These are phyloP conservation scores for Recurvirostra avosetta DNA, from an alignment of 2,113 vertebrate species.

Conservation along the genomic window DNA sequence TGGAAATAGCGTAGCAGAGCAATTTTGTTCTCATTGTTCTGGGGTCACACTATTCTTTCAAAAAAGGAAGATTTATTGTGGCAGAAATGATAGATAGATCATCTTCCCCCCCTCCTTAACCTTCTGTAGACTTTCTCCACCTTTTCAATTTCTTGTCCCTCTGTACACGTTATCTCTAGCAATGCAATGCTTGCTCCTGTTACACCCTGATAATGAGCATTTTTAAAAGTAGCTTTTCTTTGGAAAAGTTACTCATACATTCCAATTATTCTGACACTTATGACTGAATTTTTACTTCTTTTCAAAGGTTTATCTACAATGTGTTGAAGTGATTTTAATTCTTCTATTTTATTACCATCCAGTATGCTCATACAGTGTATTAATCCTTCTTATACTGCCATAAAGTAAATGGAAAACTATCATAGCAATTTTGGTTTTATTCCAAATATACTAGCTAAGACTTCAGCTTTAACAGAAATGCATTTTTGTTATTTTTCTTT, in stretches of 20 bases:
- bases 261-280: slow-evolving; percentile 61
- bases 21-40: slow-evolving; percentile 4
- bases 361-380: slow-evolving; percentile 24
- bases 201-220: slow-evolving; percentile 46
- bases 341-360: slow-evolving; percentile 60
- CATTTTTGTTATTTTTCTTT: slow-evolving; percentile 58
- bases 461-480: slow-evolving; percentile 41
- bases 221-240: slow-evolving; percentile 27
- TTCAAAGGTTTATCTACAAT: slow-evolving; percentile 67
- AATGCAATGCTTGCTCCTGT: slow-evolving; percentile 42
- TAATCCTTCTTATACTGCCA: slow-evolving; percentile 71
- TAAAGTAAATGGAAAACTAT: slow-evolving; percentile 65
- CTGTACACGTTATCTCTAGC: slow-evolving; percentile 32
- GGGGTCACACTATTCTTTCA: neutral
- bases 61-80: neutral
- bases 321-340: slow-evolving; percentile 70
- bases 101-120: neutral
- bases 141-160: slow-evolving; percentile 22
- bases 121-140: neutral
- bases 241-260: slow-evolving; percentile 12
- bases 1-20: neutral
- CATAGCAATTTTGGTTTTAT: slow-evolving; percentile 59
- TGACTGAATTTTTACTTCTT: slow-evolving; percentile 59
- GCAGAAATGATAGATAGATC: slow-evolving; percentile 38
- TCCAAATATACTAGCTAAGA: slow-evolving; percentile 53